Percentiles rank a stretch among this genome's conserved stretches.
Evolutionary conservation across 2,888 invertebrate genomes (phyloP).

Genomic region (Bombylius major): DNA sequence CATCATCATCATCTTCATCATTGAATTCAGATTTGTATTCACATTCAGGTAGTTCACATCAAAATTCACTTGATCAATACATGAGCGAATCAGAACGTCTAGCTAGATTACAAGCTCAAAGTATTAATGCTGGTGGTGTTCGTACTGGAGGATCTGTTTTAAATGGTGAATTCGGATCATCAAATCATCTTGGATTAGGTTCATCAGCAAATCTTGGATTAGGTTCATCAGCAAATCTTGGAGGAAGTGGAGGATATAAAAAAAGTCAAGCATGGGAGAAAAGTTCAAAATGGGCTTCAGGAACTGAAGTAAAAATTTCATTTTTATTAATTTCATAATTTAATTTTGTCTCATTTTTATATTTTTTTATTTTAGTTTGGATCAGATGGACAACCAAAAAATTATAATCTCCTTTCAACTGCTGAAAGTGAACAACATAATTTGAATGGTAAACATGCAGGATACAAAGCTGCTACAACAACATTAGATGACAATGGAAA

Average conservation of each 20-base stretch:
- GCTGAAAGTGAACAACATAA: conserved; percentile 36
- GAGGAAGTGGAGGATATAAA: conserved; percentile 17
- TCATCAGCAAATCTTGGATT: neutral
- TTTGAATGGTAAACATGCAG: conserved; percentile 42
- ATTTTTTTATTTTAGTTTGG: conserved; percentile 23
- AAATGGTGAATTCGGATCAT: conserved; percentile 3
- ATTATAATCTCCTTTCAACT: conserved; percentile 32
- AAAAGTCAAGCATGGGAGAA: conserved; percentile 35
- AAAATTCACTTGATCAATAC: neutral
- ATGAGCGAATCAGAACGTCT: conserved; percentile 30
- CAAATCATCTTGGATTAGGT: neutral
- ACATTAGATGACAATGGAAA: conserved; percentile 52
- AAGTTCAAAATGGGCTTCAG: conserved; percentile 35
- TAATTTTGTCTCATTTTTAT: neutral
- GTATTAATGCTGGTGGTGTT: conserved; percentile 19
- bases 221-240: neutral
- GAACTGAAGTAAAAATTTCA: conserved; percentile 25
- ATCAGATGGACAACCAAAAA: conserved; percentile 29
- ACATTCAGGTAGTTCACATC: conserved; percentile 2
- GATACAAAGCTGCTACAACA: conserved; percentile 43
- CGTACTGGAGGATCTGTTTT: conserved; percentile 21
- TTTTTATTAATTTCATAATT: neutral
- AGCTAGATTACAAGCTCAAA: conserved; percentile 28
- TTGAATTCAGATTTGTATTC: neutral
- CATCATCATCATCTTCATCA: neutral